Evolutionary conservation across 1,140 invertebrate species (phyloP).

Genomic region (Drosophila orena): DNA sequence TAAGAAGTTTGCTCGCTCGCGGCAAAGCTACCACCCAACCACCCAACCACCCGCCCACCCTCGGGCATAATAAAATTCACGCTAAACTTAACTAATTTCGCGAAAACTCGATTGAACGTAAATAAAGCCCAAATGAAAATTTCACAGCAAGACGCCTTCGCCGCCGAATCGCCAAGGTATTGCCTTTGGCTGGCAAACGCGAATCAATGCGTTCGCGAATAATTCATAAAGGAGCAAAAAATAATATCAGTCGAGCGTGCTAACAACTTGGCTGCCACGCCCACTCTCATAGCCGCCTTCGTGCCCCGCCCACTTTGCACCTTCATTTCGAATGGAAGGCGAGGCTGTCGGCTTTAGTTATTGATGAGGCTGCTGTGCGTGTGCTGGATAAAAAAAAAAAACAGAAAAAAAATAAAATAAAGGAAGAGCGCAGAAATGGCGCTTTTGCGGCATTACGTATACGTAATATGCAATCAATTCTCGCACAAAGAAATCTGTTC

Average conservation of each 20-base stretch:
- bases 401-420: too few species aligned
- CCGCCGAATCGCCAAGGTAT: too few species aligned
- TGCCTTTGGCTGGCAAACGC: slow-evolving; percentile 25
- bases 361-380: slow-evolving; percentile 40
- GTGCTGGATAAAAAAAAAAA: not conserved
- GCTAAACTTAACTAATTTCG: slow-evolving; percentile 68
- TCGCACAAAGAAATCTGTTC: slow-evolving; percentile 39
- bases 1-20: slow-evolving; percentile 50
- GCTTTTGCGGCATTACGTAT: slow-evolving; percentile 43
- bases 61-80: slow-evolving; percentile 53
- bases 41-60: too few species aligned
- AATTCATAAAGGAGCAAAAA: slow-evolving; percentile 58
- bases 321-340: not conserved
- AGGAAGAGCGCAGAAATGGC: slow-evolving; percentile 3
- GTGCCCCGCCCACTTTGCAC: not conserved
- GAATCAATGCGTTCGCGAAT: slow-evolving; percentile 57
- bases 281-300: not conserved
- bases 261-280: slow-evolving; percentile 35
- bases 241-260: slow-evolving; percentile 58
- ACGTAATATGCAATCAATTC: slow-evolving; percentile 50
- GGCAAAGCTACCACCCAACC: slow-evolving; percentile 14
- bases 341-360: slow-evolving; percentile 38
- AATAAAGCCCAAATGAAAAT: slow-evolving; percentile 64
- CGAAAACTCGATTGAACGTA: slow-evolving; percentile 64
- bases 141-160: slow-evolving; percentile 43